phyloP scores from a whole-genome alignment of 1,140 invertebrate genomes.

The Galleria mellonella region DNA sequence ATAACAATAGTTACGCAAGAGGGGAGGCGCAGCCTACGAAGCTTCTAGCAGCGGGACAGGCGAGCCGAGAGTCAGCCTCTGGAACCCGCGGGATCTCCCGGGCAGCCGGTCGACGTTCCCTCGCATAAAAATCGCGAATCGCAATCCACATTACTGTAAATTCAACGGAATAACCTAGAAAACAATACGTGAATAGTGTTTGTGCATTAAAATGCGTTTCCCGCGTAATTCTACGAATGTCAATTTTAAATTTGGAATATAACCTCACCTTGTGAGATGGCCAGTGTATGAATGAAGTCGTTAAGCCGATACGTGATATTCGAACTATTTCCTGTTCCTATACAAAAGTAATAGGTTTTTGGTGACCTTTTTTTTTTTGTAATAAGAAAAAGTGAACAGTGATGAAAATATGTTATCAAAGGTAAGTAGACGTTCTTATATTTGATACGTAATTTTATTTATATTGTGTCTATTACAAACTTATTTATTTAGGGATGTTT shows the following conservation, averaged over 20 bases:
- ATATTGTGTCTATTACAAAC: too few relatives aligned
- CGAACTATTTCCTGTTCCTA: slow-evolving; percentile 1
- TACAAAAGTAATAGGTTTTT: not conserved
- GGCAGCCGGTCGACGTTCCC: slow-evolving; percentile 24
- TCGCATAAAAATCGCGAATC: slow-evolving; percentile 12
- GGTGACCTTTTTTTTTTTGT: not conserved
- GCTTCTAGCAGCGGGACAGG: slow-evolving; percentile 39
- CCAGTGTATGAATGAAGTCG: slow-evolving; percentile 20
- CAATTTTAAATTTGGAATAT: slow-evolving; percentile 32
- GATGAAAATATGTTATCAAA: not conserved
- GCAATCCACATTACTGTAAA: slow-evolving; percentile 10
- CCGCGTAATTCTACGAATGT: slow-evolving; percentile 21
- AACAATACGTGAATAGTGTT: slow-evolving; percentile 8
- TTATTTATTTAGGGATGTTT: too few relatives aligned
- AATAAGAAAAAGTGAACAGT: slow-evolving; percentile 2
- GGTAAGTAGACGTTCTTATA: not conserved
- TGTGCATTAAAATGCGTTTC: slow-evolving; percentile 2
- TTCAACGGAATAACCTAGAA: slow-evolving; percentile 18
- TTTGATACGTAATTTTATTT: not conserved
- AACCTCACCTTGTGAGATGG: slow-evolving; percentile 16
- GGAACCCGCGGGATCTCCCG: slow-evolving; percentile 44
- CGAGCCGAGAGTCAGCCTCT: slow-evolving; percentile 49
- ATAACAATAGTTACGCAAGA: slow-evolving; percentile 67
- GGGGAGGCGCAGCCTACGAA: slow-evolving; percentile 46
- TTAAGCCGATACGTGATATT: slow-evolving; percentile 4